Conservation (phyloP, 2,888 invertebrate species). For the Agriopis aurantiaria region DNA sequence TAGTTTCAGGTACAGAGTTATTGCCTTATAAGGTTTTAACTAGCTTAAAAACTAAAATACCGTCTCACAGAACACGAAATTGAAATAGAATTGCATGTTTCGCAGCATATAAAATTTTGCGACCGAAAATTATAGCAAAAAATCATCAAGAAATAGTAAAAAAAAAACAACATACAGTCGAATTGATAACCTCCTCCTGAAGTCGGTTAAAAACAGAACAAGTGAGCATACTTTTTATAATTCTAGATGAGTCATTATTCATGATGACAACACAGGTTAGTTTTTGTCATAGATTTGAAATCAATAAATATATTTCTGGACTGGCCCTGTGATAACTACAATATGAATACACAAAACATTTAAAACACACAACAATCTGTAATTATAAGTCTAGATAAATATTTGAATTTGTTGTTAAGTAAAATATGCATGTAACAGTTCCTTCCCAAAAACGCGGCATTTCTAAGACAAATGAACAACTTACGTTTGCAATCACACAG, state of each 20-base stretch:
- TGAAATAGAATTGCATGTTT: conserved; percentile 12
- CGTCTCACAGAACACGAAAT: conserved; percentile 17
- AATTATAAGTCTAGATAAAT: conserved; percentile 37
- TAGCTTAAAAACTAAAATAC: conserved; percentile 24
- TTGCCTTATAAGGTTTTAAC: conserved; percentile 30
- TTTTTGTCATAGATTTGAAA: conserved; percentile 8
- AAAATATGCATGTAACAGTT: conserved; percentile 50
- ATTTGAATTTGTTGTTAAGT: conserved; percentile 18
- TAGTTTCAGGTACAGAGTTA: conserved; percentile 32
- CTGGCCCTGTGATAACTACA: conserved; percentile 12
- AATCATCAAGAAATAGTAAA: conserved; percentile 1
- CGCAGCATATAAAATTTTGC: conserved; percentile 9
- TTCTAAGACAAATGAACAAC: conserved; percentile 76
- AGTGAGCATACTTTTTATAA: not conserved
- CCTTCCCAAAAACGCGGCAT: conserved; percentile 69
- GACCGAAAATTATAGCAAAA: not conserved
- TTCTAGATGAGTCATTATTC: not conserved
- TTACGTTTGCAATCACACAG: conserved; percentile 84
- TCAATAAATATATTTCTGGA: conserved; percentile 12
- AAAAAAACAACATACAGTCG: not conserved
- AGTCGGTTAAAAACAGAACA: not conserved
- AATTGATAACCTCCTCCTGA: too few relatives aligned
- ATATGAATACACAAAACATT: conserved; percentile 17
- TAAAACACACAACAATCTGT: conserved; percentile 25
- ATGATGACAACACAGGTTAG: not conserved